Percentiles rank a stretch among this genome's conserved stretches.
Conservation (phyloP, 2,888 invertebrate species). For the Ctena decussata region DNA sequence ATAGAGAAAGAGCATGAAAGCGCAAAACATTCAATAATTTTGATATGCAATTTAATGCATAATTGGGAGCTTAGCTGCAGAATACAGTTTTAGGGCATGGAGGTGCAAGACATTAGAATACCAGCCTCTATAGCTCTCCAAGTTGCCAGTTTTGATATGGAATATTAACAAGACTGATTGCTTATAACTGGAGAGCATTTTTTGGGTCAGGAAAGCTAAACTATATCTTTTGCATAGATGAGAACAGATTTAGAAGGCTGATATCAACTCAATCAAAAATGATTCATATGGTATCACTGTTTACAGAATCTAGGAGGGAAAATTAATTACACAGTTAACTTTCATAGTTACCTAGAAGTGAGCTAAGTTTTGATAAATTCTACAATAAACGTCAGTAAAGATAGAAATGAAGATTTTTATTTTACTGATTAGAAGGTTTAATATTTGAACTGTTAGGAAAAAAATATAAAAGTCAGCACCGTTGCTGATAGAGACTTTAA, state of each 20-base stretch:
- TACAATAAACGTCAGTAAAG: neutral
- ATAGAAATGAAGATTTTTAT: neutral
- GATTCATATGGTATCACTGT: neutral
- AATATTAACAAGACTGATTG: neutral
- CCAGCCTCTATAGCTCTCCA: too few species aligned
- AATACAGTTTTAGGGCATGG: too few species aligned
- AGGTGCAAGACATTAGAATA: too few species aligned
- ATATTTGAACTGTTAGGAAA: neutral
- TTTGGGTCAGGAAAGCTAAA: constrained; percentile 1
- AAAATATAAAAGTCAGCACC: neutral
- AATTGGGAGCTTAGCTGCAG: too few species aligned
- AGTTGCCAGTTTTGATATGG: too few species aligned
- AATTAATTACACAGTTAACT: neutral
- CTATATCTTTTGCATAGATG: constrained; percentile 9
- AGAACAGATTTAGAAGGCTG: neutral
- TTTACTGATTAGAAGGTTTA: neutral
- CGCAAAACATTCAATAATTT: too few species aligned
- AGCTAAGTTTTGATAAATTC: neutral
- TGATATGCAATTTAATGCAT: too few species aligned
- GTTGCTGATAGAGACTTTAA: too few species aligned
- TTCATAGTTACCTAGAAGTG: neutral
- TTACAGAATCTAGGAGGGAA: neutral
- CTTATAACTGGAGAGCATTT: neutral
- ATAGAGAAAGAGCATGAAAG: too few species aligned
- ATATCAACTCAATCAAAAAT: constrained; percentile 3